These are phyloP conservation scores for Eudasyphora cyanicolor DNA, from an alignment of 2,888 invertebrate genomes.

Conservation along the genomic window DNA sequence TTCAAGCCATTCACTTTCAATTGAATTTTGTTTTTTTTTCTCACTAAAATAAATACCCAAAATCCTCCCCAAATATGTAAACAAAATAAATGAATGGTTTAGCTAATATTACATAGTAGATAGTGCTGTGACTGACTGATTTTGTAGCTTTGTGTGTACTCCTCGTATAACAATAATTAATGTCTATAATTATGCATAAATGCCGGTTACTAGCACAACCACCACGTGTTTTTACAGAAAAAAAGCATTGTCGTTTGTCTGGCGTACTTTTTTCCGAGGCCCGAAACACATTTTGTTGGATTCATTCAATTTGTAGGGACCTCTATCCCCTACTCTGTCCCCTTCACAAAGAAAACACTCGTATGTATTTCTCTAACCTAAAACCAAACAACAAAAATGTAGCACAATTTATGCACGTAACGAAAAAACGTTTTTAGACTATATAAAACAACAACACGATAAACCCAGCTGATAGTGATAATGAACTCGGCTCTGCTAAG, in stretches of 20 bases:
- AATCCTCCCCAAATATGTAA: background rate
- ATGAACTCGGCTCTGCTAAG: slow-evolving; percentile 11
- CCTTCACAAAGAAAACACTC: background rate
- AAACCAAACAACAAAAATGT: slow-evolving; percentile 4
- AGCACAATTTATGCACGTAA: slow-evolving; percentile 5
- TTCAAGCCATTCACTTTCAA: background rate
- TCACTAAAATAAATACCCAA: background rate
- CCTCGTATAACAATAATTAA: background rate
- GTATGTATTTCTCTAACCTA: slow-evolving; percentile 15
- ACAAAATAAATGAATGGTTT: background rate
- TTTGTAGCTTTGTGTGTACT: background rate
- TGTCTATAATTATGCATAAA: background rate
- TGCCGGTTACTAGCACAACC: background rate
- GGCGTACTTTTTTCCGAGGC: too few species aligned
- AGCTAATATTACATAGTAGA: too few species aligned
- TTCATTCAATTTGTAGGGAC: background rate
- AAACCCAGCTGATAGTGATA: background rate
- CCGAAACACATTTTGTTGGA: background rate
- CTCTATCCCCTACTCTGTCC: background rate
- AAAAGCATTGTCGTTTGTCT: background rate
- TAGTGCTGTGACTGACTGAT: too few species aligned
- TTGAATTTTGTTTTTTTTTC: background rate
- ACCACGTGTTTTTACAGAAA: slow-evolving; percentile 14
- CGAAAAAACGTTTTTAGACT: background rate
- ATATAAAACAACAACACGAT: slow-evolving; percentile 16